A percentile compares a stretch with the other conserved stretches of the same genome.
phyloP scores from a whole-genome alignment of 1,140 invertebrate species.

The Drosophila bocki region DNA sequence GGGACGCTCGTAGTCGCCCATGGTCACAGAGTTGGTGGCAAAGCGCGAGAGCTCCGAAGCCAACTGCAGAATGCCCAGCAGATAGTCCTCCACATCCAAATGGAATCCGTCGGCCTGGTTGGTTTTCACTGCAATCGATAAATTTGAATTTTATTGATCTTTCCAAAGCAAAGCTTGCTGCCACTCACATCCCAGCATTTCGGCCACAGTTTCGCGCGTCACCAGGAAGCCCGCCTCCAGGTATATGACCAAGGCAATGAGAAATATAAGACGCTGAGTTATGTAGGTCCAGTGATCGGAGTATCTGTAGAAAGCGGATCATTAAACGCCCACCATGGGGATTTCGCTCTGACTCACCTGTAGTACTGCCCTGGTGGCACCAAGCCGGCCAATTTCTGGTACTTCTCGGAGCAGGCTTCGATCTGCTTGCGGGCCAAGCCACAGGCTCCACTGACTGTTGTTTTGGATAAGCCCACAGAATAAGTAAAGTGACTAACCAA shows the following conservation, averaged over 20 bases:
- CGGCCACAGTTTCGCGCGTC: slow-evolving; percentile 90
- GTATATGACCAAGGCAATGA: slow-evolving; percentile 92
- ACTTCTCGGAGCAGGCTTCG: slow-evolving; percentile 86
- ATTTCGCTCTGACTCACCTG: slow-evolving; percentile 84
- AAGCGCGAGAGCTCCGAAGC: slow-evolving; percentile 93
- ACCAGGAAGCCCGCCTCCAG: slow-evolving; percentile 91
- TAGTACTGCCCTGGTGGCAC: slow-evolving; percentile 90
- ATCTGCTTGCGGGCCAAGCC: slow-evolving; percentile 87
- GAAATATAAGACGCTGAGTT: slow-evolving; percentile 92
- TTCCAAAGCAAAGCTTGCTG: too few relatives aligned
- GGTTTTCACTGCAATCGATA: slow-evolving; percentile 86
- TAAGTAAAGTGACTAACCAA: not conserved
- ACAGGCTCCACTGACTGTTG: slow-evolving; percentile 86
- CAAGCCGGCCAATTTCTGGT: slow-evolving; percentile 87
- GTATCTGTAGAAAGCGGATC: slow-evolving; percentile 87
- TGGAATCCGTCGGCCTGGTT: slow-evolving; percentile 91
- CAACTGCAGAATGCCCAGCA: slow-evolving; percentile 93
- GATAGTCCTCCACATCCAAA: slow-evolving; percentile 95
- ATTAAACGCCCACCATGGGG: slow-evolving; percentile 79
- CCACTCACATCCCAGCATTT: slow-evolving; percentile 90
- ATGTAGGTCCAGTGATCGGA: slow-evolving; percentile 95
- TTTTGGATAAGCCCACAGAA: not conserved
- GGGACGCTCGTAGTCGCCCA: slow-evolving; percentile 92
- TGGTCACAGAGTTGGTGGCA: slow-evolving; percentile 94
- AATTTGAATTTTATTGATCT: not conserved